These are phyloP conservation scores for Ceratina australensis DNA, from an alignment of 1,140 invertebrate species.

Conservation along the genomic window DNA sequence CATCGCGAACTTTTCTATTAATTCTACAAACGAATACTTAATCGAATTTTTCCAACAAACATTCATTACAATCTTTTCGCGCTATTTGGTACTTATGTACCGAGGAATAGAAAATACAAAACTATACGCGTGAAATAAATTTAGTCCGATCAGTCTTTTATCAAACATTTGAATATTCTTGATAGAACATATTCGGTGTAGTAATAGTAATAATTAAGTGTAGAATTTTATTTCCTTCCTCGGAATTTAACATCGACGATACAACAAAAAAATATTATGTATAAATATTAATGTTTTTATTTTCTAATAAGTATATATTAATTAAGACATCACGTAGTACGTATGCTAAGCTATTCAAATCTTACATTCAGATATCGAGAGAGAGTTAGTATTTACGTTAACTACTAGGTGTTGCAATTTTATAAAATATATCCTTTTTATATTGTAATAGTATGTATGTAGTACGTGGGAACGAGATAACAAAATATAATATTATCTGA, in stretches of 20 bases:
- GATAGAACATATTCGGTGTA: constrained; percentile 17
- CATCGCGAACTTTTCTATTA: constrained; percentile 24
- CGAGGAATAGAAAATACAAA: not conserved
- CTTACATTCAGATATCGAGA: constrained; percentile 2
- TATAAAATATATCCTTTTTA: constrained; percentile 3
- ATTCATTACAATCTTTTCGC: not conserved
- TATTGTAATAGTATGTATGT: not conserved
- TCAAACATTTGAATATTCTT: constrained; percentile 33
- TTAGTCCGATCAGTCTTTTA: constrained; percentile 24
- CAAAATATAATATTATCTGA: constrained; percentile 7
- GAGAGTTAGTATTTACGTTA: not conserved
- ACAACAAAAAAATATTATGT: no score
- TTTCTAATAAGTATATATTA: not conserved
- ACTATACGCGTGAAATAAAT: constrained; percentile 11
- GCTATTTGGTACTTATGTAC: not conserved
- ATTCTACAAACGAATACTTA: not conserved
- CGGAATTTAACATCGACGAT: constrained; percentile 11
- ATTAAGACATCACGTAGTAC: constrained; percentile 10
- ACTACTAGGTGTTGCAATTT: not conserved
- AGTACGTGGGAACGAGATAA: not conserved
- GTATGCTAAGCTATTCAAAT: not conserved
- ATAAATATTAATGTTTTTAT: constrained; percentile 8
- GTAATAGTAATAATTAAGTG: constrained; percentile 6
- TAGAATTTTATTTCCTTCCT: no score
- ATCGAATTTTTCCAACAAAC: not conserved